phyloP scores from a whole-genome alignment of 2,113 vertebrate genomes.

The Phycodurus eques region DNA sequence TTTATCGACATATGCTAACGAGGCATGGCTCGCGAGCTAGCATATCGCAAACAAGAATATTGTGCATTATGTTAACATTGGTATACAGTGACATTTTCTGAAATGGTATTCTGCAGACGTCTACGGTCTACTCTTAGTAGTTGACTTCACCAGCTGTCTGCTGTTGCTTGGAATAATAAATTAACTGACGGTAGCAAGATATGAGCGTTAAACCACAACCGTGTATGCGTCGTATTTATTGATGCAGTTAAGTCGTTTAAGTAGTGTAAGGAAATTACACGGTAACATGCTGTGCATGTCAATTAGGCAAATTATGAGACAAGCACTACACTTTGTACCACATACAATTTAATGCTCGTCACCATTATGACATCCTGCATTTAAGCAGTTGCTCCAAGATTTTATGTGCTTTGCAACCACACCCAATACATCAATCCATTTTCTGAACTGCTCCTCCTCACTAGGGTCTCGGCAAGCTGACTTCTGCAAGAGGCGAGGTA shows the following conservation, averaged over 20 bases:
- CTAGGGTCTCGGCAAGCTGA: too few relatives aligned
- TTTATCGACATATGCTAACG: slow-evolving; percentile 64
- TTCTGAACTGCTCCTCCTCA: too few relatives aligned
- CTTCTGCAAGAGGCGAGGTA: too few relatives aligned
- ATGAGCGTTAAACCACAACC: neutral
- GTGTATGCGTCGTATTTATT: neutral
- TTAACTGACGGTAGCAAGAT: neutral
- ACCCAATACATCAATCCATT: slow-evolving; percentile 19
- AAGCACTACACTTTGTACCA: neutral
- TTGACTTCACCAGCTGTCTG: neutral
- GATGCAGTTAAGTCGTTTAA: neutral
- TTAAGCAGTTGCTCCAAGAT: slow-evolving; percentile 10
- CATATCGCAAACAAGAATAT: slow-evolving; percentile 25
- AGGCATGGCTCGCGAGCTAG: slow-evolving; percentile 21
- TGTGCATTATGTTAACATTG: slow-evolving; percentile 4
- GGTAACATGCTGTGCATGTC: neutral
- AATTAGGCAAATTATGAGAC: neutral
- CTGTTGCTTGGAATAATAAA: neutral
- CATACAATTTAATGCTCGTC: neutral
- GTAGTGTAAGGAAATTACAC: neutral
- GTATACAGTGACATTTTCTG: slow-evolving; percentile 46
- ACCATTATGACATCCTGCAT: slow-evolving; percentile 4
- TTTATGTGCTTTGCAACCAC: slow-evolving; percentile 36
- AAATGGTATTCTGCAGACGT: neutral
- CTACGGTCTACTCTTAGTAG: too few relatives aligned